Base-by-base conservation (phyloP, 2,113 vertebrate species). In the Hemibagrus wyckioides region DNA sequence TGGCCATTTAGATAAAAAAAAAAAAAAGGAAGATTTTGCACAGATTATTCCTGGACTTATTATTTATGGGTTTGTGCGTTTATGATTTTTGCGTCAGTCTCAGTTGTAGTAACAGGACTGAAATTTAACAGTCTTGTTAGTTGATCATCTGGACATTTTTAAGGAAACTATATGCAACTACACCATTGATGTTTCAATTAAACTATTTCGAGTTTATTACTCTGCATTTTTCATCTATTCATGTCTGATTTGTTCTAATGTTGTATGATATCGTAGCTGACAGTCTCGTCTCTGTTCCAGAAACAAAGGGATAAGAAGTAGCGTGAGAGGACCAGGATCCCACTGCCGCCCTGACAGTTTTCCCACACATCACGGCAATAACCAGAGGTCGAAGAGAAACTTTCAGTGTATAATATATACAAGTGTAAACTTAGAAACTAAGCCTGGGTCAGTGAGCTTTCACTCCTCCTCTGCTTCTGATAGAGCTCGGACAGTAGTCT, bases 261-360 rank as follows among this genome's bases (percentile, higher is more conserved):
- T 44, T 59, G 52, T 25, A 50, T 61, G n/a, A 82, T 33, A 39
- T 54, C 33, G 54, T 83, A 23, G 73, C 23, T 56, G 59, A 79
- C 52, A 21, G 19, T 75, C 52, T n/a, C 61, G 54, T 88, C n/a
- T 89, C 57, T 90, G 33, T 90, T 91, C 39, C 88, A 92, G 92
- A 92, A 92, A 90, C 90, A 90, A 89, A 89, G 89, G 85, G 90
- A 90, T 59, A 88, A 83, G 88, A 92, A 92, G 90, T 92, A 92
- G 87, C 63, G 17, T 52, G 67, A 61, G 52, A 86, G 76, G 82
- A 87, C 77, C n/a, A n/a, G n/a, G n/a, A 41, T 56, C 77, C n/a
- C 73, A 25, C 71, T 19, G 82, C 87, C n/a, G 21, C 87, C 87
- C 84, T 67, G 81, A 65, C 56, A 71, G 63, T 83, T 83, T 67